Conservation (phyloP, 2,797 vertebrate genomes). For the Chrysocyon brachyurus region DNA sequence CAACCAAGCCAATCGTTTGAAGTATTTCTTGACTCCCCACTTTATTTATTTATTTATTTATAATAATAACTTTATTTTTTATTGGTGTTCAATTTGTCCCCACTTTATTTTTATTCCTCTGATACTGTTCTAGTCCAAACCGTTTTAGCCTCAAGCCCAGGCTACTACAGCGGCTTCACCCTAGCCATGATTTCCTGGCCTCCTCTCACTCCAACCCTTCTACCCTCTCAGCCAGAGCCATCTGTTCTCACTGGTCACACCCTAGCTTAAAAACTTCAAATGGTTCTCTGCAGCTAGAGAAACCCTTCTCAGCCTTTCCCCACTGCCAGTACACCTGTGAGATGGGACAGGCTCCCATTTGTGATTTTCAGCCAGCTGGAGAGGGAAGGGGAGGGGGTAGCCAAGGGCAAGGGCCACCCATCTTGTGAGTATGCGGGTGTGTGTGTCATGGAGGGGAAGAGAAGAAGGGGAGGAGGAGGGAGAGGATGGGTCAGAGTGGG, state of each 20-base stretch:
- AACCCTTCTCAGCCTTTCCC: background rate
- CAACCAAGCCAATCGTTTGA: background rate
- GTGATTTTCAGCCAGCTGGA: background rate
- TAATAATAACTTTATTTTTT: too few species aligned
- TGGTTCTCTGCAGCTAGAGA: background rate
- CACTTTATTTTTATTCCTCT: background rate
- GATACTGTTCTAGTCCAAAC: background rate
- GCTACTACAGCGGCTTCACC: background rate
- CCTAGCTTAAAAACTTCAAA: background rate
- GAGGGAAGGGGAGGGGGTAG: background rate
- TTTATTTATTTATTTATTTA: background rate
- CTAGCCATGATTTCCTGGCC: background rate
- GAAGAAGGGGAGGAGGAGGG: too few species aligned
- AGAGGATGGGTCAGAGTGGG: too few species aligned
- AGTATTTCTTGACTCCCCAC: background rate
- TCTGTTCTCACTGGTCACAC: background rate
- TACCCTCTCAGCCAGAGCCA: background rate
- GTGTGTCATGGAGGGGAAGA: too few species aligned
- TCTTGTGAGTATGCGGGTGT: too few species aligned
- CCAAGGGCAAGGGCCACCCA: background rate
- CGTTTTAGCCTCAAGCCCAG: background rate
- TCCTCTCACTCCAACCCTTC: conserved; percentile 15
- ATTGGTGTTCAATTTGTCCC: background rate
- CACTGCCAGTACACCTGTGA: background rate
- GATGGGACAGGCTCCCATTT: background rate